A percentile compares a stretch with the other conserved stretches of the same genome.
Conservation (phyloP, 2,888 invertebrate genomes). For the Trichopoda pennipes region DNA sequence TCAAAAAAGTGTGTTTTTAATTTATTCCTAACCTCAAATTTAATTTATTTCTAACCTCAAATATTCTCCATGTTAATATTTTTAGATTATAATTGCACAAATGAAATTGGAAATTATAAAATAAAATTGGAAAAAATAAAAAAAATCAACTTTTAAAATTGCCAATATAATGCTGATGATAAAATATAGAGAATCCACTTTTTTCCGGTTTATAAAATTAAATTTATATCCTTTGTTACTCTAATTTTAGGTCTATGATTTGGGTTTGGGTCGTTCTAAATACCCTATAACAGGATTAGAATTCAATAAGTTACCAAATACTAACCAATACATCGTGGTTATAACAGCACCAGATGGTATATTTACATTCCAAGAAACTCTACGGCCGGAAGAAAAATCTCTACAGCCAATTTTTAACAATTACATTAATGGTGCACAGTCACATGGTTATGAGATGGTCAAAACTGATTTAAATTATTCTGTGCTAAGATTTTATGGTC, state of each 20-base stretch:
- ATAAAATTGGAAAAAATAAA: too few species aligned
- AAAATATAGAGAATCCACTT: too few species aligned
- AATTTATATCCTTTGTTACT: too few species aligned
- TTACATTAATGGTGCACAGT: conserved; percentile 74
- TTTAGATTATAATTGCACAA: too few species aligned
- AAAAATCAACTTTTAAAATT: too few species aligned
- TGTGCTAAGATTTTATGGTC: conserved; percentile 88
- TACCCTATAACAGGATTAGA: conserved; percentile 94
- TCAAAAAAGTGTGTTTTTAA: too few species aligned
- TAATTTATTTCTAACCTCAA: too few species aligned
- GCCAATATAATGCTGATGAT: too few species aligned
- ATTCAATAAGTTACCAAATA: conserved; percentile 87
- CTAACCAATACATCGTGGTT: conserved; percentile 90
- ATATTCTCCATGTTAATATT: too few species aligned
- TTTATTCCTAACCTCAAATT: too few species aligned
- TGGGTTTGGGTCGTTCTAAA: conserved; percentile 87
- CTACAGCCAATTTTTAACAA: conserved; percentile 75
- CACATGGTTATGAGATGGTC: conserved; percentile 85
- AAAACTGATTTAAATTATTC: conserved; percentile 89
- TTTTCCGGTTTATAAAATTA: too few species aligned
- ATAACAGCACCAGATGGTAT: conserved; percentile 91
- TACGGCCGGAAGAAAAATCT: conserved; percentile 88
- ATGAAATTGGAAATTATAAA: too few species aligned
- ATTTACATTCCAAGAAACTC: conserved; percentile 92
- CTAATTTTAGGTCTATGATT: conserved; percentile 88